phyloP scores from a whole-genome alignment of 2,888 invertebrate species.

The Bruchidius siliquastri region DNA sequence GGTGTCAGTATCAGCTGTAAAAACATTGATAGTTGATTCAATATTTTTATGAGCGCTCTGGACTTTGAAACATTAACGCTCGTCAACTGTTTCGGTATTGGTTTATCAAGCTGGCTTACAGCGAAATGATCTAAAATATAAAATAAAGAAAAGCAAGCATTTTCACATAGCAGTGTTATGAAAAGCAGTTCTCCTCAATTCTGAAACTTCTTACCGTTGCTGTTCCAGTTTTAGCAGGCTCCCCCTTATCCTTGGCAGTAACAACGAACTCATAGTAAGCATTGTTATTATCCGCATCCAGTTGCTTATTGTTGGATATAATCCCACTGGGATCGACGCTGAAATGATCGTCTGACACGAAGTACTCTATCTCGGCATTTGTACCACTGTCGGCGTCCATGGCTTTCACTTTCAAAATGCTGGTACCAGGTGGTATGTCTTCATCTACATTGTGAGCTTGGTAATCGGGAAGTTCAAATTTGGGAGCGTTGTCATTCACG shows the following conservation, averaged over 20 bases:
- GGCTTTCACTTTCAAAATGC: slow-evolving; percentile 91
- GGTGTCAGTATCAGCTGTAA: too few species aligned
- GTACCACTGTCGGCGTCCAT: slow-evolving; percentile 92
- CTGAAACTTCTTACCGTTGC: slow-evolving; percentile 73
- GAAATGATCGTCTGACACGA: slow-evolving; percentile 90
- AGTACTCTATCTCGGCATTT: slow-evolving; percentile 91
- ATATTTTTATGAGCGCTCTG: too few species aligned
- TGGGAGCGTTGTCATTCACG: slow-evolving; percentile 96
- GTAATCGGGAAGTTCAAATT: slow-evolving; percentile 93
- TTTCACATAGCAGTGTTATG: too few species aligned
- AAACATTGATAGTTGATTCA: too few species aligned
- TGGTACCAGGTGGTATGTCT: slow-evolving; percentile 86
- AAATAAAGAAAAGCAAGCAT: too few species aligned
- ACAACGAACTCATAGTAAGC: slow-evolving; percentile 94
- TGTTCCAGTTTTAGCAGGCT: slow-evolving; percentile 85
- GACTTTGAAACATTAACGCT: too few species aligned
- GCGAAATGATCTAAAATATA: too few species aligned
- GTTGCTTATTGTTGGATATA: slow-evolving; percentile 86
- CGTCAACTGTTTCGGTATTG: too few species aligned
- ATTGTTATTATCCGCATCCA: slow-evolving; percentile 95
- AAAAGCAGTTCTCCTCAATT: too few species aligned
- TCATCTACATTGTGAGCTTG: slow-evolving; percentile 96
- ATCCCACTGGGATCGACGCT: slow-evolving; percentile 89
- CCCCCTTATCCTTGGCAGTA: slow-evolving; percentile 92
- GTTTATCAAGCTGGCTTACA: too few species aligned